These are phyloP conservation scores for Podarcis cretensis DNA, from an alignment of 2,113 vertebrate genomes.

Conservation along the genomic window DNA sequence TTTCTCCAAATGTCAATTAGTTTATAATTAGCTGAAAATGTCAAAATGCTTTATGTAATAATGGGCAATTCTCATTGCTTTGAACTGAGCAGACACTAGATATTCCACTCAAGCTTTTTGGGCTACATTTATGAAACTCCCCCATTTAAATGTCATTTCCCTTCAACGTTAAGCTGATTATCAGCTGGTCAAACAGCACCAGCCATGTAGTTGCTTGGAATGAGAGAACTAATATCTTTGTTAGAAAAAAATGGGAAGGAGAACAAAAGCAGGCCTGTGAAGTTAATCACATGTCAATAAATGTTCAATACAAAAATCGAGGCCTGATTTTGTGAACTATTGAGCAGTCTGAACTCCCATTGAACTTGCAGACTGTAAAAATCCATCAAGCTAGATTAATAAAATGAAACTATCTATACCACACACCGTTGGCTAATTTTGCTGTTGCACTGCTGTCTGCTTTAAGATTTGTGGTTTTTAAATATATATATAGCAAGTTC, in stretches of 20 bases:
- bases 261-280: neutral
- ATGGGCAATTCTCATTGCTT: neutral
- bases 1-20: neutral
- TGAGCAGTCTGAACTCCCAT: neutral
- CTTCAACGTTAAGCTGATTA: neutral
- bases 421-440: neutral
- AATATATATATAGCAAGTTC: neutral
- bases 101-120: neutral
- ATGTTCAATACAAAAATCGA: neutral
- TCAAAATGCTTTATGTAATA: neutral
- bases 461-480: neutral
- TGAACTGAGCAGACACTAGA: neutral
- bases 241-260: neutral
- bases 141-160: neutral
- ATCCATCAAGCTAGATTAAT: neutral
- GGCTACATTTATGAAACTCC: too few species aligned
- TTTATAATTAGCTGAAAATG: neutral
- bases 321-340: neutral
- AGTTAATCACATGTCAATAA: neutral
- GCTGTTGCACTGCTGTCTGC: too few species aligned
- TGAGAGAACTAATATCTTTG: neutral
- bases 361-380: neutral
- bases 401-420: neutral
- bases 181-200: neutral
- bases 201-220: neutral